Evolutionary conservation across 2,113 vertebrate genomes (phyloP).

Genomic region (Capricornis sumatraensis): DNA sequence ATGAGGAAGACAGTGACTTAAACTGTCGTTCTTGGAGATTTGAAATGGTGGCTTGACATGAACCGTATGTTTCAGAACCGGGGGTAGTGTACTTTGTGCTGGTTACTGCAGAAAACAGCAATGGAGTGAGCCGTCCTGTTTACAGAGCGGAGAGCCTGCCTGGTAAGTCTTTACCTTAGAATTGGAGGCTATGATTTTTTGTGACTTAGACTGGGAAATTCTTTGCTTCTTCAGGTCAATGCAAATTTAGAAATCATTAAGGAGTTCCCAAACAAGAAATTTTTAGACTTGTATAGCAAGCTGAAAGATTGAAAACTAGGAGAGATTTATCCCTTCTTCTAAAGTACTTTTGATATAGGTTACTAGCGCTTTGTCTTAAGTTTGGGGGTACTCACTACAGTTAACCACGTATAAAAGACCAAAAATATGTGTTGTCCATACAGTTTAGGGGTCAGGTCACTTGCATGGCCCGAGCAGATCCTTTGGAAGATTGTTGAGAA

Average conservation of each 20-base stretch:
- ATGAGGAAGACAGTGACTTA: conserved; percentile 45
- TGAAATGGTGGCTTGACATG: conserved; percentile 72
- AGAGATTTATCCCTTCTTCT: background rate
- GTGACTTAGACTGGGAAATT: background rate
- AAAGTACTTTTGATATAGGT: background rate
- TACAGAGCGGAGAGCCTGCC: conserved; percentile 75
- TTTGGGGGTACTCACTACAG: background rate
- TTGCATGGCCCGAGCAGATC: background rate
- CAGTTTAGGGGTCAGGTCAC: background rate
- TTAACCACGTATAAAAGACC: background rate
- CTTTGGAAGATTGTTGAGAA: background rate
- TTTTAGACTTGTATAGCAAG: background rate
- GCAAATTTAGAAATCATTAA: background rate
- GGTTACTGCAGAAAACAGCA: conserved; percentile 81
- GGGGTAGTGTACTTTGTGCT: conserved; percentile 81
- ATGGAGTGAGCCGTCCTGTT: conserved; percentile 76
- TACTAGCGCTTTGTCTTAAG: background rate
- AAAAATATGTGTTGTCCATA: background rate
- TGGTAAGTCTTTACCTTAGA: conserved; percentile 63
- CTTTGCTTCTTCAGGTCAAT: background rate
- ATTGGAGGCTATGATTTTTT: background rate
- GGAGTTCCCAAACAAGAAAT: background rate
- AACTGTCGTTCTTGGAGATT: conserved; percentile 58
- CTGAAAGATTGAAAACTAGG: background rate
- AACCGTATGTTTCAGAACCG: conserved; percentile 81